Percentiles rank a stretch among this genome's conserved stretches.
These are phyloP conservation scores for Enoplosus armatus DNA, from an alignment of 2,797 vertebrate species.

Conservation along the genomic window DNA sequence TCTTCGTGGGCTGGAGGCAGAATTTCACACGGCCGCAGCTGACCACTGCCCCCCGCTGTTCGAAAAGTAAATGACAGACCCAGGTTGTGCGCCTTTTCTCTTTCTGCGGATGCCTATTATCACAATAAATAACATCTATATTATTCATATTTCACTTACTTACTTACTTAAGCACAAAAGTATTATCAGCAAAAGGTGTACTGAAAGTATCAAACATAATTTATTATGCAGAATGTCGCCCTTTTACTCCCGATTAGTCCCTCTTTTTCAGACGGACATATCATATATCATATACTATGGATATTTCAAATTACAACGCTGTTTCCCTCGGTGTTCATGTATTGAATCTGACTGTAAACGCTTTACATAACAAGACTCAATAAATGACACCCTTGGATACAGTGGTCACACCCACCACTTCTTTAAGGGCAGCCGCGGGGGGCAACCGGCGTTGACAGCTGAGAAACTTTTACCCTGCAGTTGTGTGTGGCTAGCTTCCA, in stretches of 20 bases:
- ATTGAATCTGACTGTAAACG: background rate
- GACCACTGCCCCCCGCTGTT: conserved; percentile 35
- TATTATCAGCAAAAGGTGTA: background rate
- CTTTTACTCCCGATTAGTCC: background rate
- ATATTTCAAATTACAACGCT: background rate
- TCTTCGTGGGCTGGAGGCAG: conserved; percentile 36
- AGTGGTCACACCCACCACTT: background rate
- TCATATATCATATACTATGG: too few species aligned
- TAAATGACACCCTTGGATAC: too few species aligned
- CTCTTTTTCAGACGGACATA: background rate
- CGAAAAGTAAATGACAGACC: accelerated
- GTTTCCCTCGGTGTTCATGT: background rate
- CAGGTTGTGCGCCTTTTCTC: background rate
- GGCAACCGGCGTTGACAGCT: too few species aligned
- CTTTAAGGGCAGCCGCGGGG: background rate
- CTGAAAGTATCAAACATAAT: background rate
- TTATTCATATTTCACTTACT: too few species aligned
- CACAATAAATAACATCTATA: background rate
- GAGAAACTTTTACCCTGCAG: too few species aligned
- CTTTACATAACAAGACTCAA: background rate
- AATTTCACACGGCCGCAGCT: background rate
- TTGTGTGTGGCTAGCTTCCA: too few species aligned
- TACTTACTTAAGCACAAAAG: too few species aligned
- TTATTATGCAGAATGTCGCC: too few species aligned
- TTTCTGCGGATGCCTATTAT: background rate